A percentile compares a stretch with the other conserved stretches of the same genome.
phyloP scores from a whole-genome alignment of 2,113 vertebrate species.

The Microcebus tavaratra region DNA sequence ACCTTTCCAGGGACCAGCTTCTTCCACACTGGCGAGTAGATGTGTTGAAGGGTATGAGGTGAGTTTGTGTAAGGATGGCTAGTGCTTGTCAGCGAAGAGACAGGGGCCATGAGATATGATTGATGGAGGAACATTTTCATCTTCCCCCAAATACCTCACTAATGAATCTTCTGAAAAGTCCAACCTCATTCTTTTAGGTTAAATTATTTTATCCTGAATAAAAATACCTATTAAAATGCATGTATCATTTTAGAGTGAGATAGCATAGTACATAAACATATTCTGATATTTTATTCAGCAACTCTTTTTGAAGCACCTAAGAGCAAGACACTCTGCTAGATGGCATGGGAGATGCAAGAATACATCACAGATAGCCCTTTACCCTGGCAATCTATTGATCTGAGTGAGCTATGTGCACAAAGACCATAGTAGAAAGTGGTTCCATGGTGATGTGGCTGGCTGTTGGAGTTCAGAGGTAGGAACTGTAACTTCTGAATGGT shows the following conservation, averaged over 20 bases:
- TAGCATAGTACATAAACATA: background rate
- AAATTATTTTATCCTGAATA: slow-evolving; percentile 37
- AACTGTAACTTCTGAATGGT: background rate
- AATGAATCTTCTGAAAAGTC: background rate
- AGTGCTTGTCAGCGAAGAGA: background rate
- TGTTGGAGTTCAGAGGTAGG: background rate
- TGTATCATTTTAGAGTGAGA: background rate
- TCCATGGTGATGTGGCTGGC: background rate
- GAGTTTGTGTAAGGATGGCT: background rate
- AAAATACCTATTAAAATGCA: background rate
- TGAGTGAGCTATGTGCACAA: background rate
- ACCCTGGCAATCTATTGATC: background rate
- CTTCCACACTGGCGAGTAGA: background rate
- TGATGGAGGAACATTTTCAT: background rate
- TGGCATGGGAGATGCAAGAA: background rate
- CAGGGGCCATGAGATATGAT: background rate
- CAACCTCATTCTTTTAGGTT: background rate
- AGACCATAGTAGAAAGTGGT: background rate
- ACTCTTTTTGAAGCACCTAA: background rate
- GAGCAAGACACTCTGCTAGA: background rate
- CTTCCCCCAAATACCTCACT: background rate
- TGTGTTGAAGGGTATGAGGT: background rate
- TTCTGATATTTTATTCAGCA: background rate
- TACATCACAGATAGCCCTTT: background rate
- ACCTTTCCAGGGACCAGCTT: background rate